These are phyloP conservation scores for Tamandua tetradactyla DNA, from an alignment of 2,797 vertebrate species.

Conservation along the genomic window DNA sequence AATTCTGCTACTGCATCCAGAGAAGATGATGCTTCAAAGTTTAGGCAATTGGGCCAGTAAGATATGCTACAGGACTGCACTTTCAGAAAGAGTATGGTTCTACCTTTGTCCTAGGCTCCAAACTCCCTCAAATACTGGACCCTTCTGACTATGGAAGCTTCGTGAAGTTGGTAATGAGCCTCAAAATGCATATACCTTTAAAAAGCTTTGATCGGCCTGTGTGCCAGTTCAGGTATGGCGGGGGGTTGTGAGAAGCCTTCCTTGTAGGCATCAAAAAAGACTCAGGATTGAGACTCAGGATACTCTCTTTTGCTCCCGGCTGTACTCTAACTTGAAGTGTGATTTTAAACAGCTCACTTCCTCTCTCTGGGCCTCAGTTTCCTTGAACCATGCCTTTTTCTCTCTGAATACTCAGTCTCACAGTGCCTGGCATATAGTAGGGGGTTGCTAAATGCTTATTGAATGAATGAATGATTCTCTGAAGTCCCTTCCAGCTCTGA, in stretches of 20 bases:
- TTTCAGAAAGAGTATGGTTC: neutral
- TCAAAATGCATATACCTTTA: slow-evolving; percentile 23
- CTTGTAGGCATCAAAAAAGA: neutral
- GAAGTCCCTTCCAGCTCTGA: neutral
- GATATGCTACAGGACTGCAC: neutral
- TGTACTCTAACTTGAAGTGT: neutral
- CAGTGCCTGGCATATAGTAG: neutral
- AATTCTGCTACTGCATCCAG: neutral
- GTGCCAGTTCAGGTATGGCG: neutral
- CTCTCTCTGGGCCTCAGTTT: neutral
- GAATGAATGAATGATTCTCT: neutral
- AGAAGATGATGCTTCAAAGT: slow-evolving; percentile 5
- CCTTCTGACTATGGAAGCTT: neutral
- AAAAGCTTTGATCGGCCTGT: neutral
- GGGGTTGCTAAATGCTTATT: neutral
- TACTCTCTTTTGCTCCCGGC: neutral
- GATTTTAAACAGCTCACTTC: neutral
- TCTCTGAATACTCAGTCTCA: neutral
- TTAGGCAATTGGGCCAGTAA: neutral
- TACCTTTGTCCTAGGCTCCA: neutral
- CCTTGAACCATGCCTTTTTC: neutral
- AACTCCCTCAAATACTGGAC: neutral
- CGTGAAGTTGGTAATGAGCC: neutral
- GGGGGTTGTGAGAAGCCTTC: neutral
- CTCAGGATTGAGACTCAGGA: neutral